Base-by-base conservation (phyloP, 2,888 invertebrate genomes). In the Cephus spinipes region DNA sequence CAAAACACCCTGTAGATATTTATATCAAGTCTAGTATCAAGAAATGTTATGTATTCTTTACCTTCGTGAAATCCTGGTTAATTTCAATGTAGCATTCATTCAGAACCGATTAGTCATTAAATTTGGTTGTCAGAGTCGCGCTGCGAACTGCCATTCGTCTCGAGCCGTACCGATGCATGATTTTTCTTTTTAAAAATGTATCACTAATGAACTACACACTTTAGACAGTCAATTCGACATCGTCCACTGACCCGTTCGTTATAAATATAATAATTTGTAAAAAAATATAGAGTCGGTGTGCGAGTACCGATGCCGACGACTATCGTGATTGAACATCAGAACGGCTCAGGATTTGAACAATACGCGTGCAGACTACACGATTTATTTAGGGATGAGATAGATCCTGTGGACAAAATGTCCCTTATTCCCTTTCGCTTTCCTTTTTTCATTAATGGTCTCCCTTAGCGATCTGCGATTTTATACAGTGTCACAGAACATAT, bases 1-100 rank as follows among this genome's bases (percentile, higher is more conserved):
- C 15, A 55, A 55, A 55, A 55, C 55, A 55, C 55, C 55, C 55
- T 55, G 23, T 55, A 55, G 9, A 71, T 71, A 71, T 71, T 71
- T 77, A 77, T 77, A 75, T 77, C 77, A 77, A 77, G 36, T 77
- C 78, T 78, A 78, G 76, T 85, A 86, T 85, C 89, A 90, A 90
- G 89, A 90, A 90, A 88, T 90, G 88, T 90, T 86, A 86, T 87
- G 85, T 87, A 89, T 84, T 90, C 87, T 90, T 91, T 91, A 91
- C 91, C 91, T 91, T 91, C 86, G 91, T 91, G 87, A 91, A 91
- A 91, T 91, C 91, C 91, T 91, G 91, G 91, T 88, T 89, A 89
- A 89, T 90, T 89, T 89, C 88, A 91, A 90, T 87, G 91, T 89
- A 90, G 91, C 91, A 90, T 90, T 90, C 89, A 89, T 91, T 91